phyloP scores from a whole-genome alignment of 2,888 invertebrate genomes.

The Cyaniris semiargus region DNA sequence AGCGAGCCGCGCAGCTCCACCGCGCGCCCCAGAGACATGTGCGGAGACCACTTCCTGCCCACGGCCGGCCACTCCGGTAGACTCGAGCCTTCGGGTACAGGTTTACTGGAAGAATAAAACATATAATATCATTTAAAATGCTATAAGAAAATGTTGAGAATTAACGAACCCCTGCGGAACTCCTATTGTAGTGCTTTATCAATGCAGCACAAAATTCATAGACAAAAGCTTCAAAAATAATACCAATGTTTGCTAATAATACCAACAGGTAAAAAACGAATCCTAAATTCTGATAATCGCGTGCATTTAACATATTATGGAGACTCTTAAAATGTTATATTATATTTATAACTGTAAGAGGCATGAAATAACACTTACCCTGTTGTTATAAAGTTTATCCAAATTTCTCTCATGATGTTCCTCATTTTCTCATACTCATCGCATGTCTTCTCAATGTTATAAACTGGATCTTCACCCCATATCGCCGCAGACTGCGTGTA shows the following conservation, averaged over 20 bases:
- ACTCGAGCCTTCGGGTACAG: conserved; percentile 46
- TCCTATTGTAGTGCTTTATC: background rate
- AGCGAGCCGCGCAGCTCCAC: conserved; percentile 45
- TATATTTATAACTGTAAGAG: background rate
- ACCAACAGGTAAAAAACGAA: too few species aligned
- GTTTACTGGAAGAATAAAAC: conserved; percentile 46
- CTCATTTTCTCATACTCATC: conserved; percentile 47
- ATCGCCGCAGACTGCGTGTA: conserved; percentile 49
- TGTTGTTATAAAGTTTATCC: conserved; percentile 53
- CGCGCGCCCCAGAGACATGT: conserved; percentile 49
- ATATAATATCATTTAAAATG: conserved; percentile 31
- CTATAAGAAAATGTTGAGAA: background rate
- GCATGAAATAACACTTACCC: conserved; percentile 44
- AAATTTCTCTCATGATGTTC: conserved; percentile 48
- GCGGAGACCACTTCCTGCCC: conserved; percentile 44
- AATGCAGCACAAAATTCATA: background rate
- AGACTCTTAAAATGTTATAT: too few species aligned
- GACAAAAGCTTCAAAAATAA: too few species aligned
- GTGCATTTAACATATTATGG: too few species aligned
- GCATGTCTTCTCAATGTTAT: conserved; percentile 33
- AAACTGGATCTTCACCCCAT: conserved; percentile 38
- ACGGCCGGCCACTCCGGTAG: conserved; percentile 45
- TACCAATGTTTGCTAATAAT: too few species aligned
- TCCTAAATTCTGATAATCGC: too few species aligned
- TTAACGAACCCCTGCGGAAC: background rate